Conservation (phyloP, 2,113 vertebrate species). For the Phyllostomus discolor region DNA sequence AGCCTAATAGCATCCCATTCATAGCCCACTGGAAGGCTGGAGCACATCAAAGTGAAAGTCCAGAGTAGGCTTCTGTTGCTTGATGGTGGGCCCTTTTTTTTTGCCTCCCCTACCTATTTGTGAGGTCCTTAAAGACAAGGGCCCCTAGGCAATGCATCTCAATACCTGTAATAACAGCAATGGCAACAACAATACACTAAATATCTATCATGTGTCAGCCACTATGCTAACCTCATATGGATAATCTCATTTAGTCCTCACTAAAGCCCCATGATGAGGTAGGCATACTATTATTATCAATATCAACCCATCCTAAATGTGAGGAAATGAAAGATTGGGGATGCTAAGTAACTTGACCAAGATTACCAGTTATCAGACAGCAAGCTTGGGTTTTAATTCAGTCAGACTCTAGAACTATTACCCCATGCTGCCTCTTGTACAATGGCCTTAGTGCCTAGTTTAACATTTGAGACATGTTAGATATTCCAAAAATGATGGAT, state of each 20-base stretch:
- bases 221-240: not conserved
- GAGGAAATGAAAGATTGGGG: not conserved
- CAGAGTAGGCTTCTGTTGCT: not conserved
- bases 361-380: not conserved
- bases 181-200: not conserved
- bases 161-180: not conserved
- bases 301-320: not conserved
- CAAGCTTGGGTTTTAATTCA: not conserved
- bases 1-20: not conserved
- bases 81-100: not conserved
- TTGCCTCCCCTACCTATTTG: not conserved
- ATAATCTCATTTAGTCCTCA: not conserved
- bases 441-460: not conserved
- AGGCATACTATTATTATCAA: not conserved
- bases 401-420: not conserved
- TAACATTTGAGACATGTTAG: not conserved
- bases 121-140: not conserved
- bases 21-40: not conserved
- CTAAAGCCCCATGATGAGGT: not conserved
- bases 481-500: not conserved
- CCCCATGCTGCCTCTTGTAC: not conserved
- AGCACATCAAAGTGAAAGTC: not conserved
- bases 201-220: not conserved
- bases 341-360: not conserved
- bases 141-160: not conserved